Base-by-base conservation (phyloP, 53 echinoderm and acorn worm species). In the Patiria pectinifera region DNA sequence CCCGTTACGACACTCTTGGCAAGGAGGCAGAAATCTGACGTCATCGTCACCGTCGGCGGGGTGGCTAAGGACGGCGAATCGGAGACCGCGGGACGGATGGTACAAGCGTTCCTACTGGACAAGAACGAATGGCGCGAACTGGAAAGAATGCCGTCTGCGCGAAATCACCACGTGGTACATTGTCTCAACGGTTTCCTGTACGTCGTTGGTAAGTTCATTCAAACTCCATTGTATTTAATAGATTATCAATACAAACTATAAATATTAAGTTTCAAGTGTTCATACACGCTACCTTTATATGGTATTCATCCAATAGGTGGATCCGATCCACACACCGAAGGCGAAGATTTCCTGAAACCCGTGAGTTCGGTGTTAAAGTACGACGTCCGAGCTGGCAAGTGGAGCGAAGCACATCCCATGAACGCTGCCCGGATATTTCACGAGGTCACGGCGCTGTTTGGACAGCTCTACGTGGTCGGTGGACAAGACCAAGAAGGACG, bases 391-490 rank as follows among this genome's bases (percentile, higher is more conserved):
- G 60, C 44, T n/a, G 75, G 66, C 8, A 84, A 89, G 59, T 96
- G 96, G 96, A 83, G 63, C 78, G 85, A 93, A 18, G 82, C 89
- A 6, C 62, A 72, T 0, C 83, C 93, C 19, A 94, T 96, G 88
- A 71, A 88, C 16, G 22, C 86, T 25, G 87, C 93, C 24, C 78
- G 96, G 62, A 80, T 93, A 48, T 93, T 93, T 62, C 94, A 94
- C 82, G 93, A 95, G 60, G 95, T 92, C 69, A 86, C 93, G 62
- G 91, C 93, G 13, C 95, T 96, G 26, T 93, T 94, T 81, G 96
- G 96, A 14, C 96, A 96, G 89, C 85, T 96, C 7, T 96, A 96
- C 81, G 96, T 93, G 48, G 93, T 96, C 53, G 96, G 96, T 21
- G 96, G 96, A 12, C 96, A 96, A 44, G 94, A 93, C 44, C 71